These are phyloP conservation scores for Drosophila mettleri DNA, from an alignment of 2,888 invertebrate species.

Conservation along the genomic window DNA sequence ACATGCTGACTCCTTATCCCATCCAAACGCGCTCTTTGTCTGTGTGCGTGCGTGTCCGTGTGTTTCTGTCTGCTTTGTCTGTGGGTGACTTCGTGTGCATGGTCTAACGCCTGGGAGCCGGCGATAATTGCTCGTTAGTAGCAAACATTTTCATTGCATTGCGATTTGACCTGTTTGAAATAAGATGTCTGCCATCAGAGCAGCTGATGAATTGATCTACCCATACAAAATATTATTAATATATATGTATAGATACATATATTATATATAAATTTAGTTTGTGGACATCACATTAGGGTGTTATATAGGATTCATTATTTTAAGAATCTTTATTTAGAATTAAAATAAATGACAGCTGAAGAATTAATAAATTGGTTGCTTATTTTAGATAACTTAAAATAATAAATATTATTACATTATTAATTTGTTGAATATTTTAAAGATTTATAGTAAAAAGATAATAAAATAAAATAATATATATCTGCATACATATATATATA, in stretches of 20 bases:
- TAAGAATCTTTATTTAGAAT: neutral
- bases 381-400: no score
- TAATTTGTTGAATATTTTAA: no score
- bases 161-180: slow-evolving; percentile 12
- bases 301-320: neutral
- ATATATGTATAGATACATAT: no score
- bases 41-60: neutral
- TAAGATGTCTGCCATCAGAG: slow-evolving; percentile 25
- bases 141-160: slow-evolving; percentile 53
- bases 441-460: no score
- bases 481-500: no score
- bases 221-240: neutral
- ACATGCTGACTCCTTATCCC: slow-evolving; percentile 43
- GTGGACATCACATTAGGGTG: neutral
- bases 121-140: slow-evolving; percentile 80
- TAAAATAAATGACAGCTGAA: neutral
- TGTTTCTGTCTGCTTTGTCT: slow-evolving; percentile 29
- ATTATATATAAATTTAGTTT: neutral
- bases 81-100: slow-evolving; percentile 47
- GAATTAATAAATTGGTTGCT: no score
- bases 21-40: slow-evolving; percentile 12
- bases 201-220: slow-evolving; percentile 6
- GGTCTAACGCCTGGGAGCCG: slow-evolving; percentile 66
- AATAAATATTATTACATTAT: no score
- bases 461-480: no score